Evolutionary conservation across 2,113 vertebrate species (phyloP).

Genomic region (Alligator mississippiensis): DNA sequence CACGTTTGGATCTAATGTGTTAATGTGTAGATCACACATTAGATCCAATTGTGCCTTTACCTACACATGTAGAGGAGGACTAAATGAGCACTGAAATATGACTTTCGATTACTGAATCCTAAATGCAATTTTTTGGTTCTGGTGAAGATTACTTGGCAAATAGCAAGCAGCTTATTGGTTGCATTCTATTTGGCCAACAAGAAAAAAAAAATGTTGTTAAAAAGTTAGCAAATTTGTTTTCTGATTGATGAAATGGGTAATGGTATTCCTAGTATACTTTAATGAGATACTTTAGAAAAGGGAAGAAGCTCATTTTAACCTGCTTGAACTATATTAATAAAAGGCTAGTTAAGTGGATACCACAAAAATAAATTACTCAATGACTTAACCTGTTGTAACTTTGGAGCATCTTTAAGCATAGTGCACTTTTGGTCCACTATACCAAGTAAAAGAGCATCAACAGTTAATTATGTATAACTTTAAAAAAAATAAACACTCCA

Average conservation of each 20-base stretch:
- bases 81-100: background rate
- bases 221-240: too few species aligned
- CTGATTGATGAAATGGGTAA: too few species aligned
- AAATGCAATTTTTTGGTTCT: background rate
- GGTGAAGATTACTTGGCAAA: background rate
- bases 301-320: background rate
- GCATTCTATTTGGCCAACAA: background rate
- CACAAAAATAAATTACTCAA: background rate
- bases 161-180: background rate
- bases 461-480: background rate
- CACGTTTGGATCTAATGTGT: too few species aligned
- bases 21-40: too few species aligned
- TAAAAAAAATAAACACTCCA: background rate
- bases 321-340: background rate
- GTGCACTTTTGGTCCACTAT: background rate
- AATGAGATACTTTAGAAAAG: background rate
- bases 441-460: background rate
- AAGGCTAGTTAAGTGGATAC: conserved; percentile 6
- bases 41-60: too few species aligned
- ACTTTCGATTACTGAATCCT: background rate
- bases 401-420: background rate
- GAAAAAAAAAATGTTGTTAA: background rate
- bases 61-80: too few species aligned
- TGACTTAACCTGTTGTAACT: background rate
- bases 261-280: too few species aligned